A percentile compares a stretch with the other conserved stretches of the same genome.
phyloP scores from a whole-genome alignment of 2,797 vertebrate species.

The Poeciliopsis presidionis region DNA sequence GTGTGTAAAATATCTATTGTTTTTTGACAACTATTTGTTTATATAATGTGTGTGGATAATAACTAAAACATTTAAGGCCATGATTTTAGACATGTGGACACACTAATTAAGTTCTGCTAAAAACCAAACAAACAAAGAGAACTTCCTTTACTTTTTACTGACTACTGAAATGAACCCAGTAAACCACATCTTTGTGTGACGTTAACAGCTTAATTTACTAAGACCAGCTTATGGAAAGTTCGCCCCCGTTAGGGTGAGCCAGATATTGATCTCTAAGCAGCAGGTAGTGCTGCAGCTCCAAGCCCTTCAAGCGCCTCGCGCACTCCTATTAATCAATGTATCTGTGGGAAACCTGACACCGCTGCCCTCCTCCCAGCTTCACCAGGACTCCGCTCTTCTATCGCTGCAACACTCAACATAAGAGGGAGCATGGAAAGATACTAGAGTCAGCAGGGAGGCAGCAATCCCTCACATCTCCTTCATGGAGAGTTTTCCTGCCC shows the following conservation, averaged over 20 bases:
- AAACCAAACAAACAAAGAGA: background rate
- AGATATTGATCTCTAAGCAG: conserved; percentile 35
- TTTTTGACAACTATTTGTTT: too few species aligned
- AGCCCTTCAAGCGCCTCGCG: conserved; percentile 28
- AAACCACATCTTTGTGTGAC: background rate
- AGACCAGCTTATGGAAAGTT: conserved; percentile 24
- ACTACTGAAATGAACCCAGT: background rate
- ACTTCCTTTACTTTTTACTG: background rate
- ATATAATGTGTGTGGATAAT: background rate
- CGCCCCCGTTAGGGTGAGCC: conserved; percentile 33
- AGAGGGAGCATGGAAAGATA: conserved; percentile 10
- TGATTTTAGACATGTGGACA: background rate
- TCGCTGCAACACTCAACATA: conserved; percentile 48
- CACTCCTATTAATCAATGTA: conserved; percentile 52
- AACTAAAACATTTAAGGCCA: background rate
- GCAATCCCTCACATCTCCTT: conserved; percentile 37
- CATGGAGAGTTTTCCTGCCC: conserved; percentile 44
- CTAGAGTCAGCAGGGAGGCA: conserved; percentile 8
- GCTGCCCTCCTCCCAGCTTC: conserved; percentile 39
- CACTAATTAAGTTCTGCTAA: background rate
- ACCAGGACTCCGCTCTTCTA: conserved; percentile 25
- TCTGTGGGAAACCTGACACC: conserved; percentile 57
- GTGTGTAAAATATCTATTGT: too few species aligned
- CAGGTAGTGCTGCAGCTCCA: conserved; percentile 18
- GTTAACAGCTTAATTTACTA: conserved; percentile 19